Conservation (phyloP, 2,888 invertebrate species). For the Volucella zonaria region DNA sequence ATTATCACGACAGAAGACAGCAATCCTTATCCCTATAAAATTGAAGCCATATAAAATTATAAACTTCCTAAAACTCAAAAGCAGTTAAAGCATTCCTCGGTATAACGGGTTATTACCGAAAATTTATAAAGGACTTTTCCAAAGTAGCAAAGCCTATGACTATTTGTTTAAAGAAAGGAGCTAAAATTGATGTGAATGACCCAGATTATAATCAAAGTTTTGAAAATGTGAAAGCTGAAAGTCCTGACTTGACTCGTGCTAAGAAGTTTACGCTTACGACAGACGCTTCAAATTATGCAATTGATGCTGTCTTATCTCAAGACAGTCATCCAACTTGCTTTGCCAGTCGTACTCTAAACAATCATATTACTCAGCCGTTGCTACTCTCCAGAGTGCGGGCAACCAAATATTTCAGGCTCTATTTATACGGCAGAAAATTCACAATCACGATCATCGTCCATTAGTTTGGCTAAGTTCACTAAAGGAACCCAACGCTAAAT, state of each 20-base stretch:
- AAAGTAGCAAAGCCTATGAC: constrained; percentile 36
- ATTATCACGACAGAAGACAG: no score
- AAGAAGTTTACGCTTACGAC: no score
- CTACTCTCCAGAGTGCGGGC: constrained; percentile 22
- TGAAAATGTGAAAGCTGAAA: constrained; percentile 22
- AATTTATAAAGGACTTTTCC: constrained; percentile 27
- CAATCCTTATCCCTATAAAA: no score
- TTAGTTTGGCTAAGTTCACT: not conserved
- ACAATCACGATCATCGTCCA: no score
- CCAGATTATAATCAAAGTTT: constrained; percentile 23
- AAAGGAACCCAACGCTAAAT: not conserved
- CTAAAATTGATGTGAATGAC: not conserved
- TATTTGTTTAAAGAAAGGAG: constrained; percentile 22
- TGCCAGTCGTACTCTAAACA: constrained; percentile 34
- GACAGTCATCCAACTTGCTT: constrained; percentile 9
- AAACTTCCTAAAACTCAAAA: not conserved
- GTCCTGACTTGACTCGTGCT: no score
- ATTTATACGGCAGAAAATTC: no score
- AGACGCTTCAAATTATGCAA: no score
- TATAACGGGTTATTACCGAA: constrained; percentile 17
- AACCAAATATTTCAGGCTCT: no score
- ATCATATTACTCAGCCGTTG: constrained; percentile 22
- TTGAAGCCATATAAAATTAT: no score
- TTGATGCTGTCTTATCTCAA: no score
- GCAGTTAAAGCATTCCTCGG: constrained; percentile 33